Percentiles rank a stretch among this genome's conserved stretches.
Conservation (phyloP, 2,797 vertebrate genomes). For the Borostomias antarcticus region DNA sequence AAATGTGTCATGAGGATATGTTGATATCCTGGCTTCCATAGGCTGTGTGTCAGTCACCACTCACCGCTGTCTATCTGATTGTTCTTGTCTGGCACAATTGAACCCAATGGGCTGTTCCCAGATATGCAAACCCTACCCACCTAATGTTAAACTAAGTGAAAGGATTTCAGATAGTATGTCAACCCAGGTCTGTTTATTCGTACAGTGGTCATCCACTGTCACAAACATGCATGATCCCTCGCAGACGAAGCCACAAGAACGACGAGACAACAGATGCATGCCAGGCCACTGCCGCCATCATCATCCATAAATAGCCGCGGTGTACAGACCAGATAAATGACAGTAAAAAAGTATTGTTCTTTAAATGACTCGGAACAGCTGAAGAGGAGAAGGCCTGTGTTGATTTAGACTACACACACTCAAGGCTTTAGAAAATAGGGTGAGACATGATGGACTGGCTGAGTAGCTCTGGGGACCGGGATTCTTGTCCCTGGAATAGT, state of each 20-base stretch:
- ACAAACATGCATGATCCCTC: conserved; percentile 59
- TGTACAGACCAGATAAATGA: conserved; percentile 58
- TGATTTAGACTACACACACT: conserved; percentile 59
- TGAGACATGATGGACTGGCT: conserved; percentile 61
- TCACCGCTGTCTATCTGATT: too few species aligned
- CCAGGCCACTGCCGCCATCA: conserved; percentile 50
- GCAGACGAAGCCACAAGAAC: conserved; percentile 52
- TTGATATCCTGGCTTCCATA: too few species aligned
- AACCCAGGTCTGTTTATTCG: too few species aligned
- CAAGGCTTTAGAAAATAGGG: conserved; percentile 67
- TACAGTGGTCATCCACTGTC: conserved; percentile 31
- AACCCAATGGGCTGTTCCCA: too few species aligned
- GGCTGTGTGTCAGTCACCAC: too few species aligned
- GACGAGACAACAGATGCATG: conserved; percentile 55
- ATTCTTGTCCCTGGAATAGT: conserved; percentile 83
- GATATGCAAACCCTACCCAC: too few species aligned
- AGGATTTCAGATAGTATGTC: too few species aligned
- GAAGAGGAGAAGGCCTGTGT: conserved; percentile 56
- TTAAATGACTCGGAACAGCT: conserved; percentile 73
- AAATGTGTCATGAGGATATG: too few species aligned
- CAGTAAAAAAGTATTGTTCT: conserved; percentile 73
- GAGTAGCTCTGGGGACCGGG: conserved; percentile 66
- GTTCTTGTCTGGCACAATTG: too few species aligned
- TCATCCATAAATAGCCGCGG: conserved; percentile 63
- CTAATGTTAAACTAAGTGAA: too few species aligned